phyloP scores from a whole-genome alignment of 2,113 vertebrate species.

The Rhynchopsitta pachyrhyncha region DNA sequence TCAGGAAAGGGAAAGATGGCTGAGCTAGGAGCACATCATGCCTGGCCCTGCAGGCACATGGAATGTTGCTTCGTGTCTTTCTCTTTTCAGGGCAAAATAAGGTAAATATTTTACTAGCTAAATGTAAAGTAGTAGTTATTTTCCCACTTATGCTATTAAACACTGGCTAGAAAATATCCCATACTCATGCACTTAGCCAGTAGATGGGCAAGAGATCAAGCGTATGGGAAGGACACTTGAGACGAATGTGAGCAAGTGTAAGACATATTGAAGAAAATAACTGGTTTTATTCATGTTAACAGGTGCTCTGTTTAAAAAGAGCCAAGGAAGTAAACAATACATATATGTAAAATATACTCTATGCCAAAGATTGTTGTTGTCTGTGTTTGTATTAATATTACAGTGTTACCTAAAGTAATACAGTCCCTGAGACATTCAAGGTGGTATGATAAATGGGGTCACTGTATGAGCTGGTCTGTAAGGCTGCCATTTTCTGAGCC shows the following conservation, averaged over 20 bases:
- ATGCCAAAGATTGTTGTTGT: background rate
- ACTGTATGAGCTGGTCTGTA: background rate
- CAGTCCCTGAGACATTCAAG: background rate
- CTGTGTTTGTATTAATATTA: background rate
- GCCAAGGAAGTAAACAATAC: background rate
- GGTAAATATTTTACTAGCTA: background rate
- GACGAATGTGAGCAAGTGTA: background rate
- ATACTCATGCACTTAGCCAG: background rate
- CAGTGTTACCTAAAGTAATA: background rate
- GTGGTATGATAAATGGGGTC: background rate
- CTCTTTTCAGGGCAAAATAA: background rate
- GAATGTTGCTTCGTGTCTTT: background rate
- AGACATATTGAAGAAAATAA: background rate
- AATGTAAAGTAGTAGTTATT: background rate
- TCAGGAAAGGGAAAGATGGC: background rate
- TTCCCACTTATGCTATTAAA: background rate
- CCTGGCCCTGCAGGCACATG: background rate
- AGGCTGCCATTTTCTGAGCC: background rate
- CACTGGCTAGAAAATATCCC: background rate
- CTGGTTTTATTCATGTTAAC: background rate
- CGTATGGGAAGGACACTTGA: background rate
- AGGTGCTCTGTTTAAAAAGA: background rate
- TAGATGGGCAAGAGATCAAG: background rate
- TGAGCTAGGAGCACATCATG: accelerated
- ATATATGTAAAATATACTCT: background rate